Base-by-base conservation (phyloP, 2,797 vertebrate species). In the Avahi laniger region DNA sequence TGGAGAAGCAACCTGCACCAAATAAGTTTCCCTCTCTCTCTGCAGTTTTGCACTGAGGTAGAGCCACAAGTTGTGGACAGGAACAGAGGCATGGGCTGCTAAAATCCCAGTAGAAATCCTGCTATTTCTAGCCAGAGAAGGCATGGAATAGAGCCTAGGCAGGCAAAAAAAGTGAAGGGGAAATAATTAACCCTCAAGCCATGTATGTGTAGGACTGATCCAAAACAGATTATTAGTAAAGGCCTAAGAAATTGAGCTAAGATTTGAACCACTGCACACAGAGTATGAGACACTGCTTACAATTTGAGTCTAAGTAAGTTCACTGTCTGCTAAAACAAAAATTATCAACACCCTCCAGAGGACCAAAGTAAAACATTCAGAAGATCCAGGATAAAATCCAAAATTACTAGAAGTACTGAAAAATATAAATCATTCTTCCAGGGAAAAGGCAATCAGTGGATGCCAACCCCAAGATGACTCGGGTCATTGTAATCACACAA, bases 371-470 rank as follows among this genome's bases (percentile, higher is more conserved):
- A 76, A 90, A 76, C 28, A 54, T 12, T 85, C 85, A 41, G 57
- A 79, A 91, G 24, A 91, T 30, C 30, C 54, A 84, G n/a, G 14
- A 84, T 59, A 95, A 88, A 88, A 91, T 38, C 30, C 17, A 46
- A 95, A 81, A 80, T 94, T 89, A 94, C n/a, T 80, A 84, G 63
- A 91, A 89, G 84, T 91, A 73, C 4, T 46, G 57, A 33, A 67
- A 88, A 87, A 72, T 61, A 75, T 3, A 89, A 69, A 61, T 54
- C 72, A 85, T n/a, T 78, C 82, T 87, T 87, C 35, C 22, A n/a
- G 26, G n/a, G 35, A 41, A 96, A 94, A 48, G 13, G 33, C 35
- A 84, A 79, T 83, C 63, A 88, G 48, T 15, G 70, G 43, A 94
- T 70, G 57, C 24, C 84, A 94, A 73, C 14, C 28, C 26, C 43